A percentile compares a stretch with the other conserved stretches of the same genome.
Conservation (phyloP, 2,888 invertebrate species). For the Saturnia pavonia region DNA sequence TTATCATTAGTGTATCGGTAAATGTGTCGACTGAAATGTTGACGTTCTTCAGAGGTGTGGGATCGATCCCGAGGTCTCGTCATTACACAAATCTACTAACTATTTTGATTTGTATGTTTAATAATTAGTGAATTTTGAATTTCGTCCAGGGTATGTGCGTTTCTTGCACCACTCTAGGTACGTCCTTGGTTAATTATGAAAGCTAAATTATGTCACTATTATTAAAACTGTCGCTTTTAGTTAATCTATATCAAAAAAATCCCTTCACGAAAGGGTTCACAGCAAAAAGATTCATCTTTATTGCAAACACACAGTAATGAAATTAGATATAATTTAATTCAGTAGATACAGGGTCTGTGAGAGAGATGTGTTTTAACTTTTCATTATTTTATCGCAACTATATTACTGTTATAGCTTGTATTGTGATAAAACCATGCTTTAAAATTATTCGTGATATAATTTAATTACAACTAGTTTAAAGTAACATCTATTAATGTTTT, state of each 20-base stretch:
- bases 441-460: not conserved
- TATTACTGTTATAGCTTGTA: not conserved
- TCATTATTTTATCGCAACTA: conserved; percentile 3
- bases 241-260: conserved; percentile 9
- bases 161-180: too few relatives aligned
- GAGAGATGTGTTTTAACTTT: conserved; percentile 24
- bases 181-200: too few relatives aligned
- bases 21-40: too few relatives aligned
- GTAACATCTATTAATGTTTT: not conserved
- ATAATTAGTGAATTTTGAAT: too few relatives aligned
- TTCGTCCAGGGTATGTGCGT: too few relatives aligned
- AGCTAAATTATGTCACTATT: too few relatives aligned
- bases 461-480: not conserved
- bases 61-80: too few relatives aligned
- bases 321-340: conserved; percentile 37
- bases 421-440: not conserved
- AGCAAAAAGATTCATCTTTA: conserved; percentile 33
- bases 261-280: conserved; percentile 18
- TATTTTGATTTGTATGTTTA: too few relatives aligned
- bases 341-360: conserved; percentile 27
- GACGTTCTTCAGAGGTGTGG: too few relatives aligned
- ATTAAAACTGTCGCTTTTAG: not conserved
- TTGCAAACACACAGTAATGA: conserved; percentile 33
- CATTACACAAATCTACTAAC: too few relatives aligned
- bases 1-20: too few relatives aligned